Base-by-base conservation (phyloP, 2,797 vertebrate genomes). In the Nannoperca obscura region DNA sequence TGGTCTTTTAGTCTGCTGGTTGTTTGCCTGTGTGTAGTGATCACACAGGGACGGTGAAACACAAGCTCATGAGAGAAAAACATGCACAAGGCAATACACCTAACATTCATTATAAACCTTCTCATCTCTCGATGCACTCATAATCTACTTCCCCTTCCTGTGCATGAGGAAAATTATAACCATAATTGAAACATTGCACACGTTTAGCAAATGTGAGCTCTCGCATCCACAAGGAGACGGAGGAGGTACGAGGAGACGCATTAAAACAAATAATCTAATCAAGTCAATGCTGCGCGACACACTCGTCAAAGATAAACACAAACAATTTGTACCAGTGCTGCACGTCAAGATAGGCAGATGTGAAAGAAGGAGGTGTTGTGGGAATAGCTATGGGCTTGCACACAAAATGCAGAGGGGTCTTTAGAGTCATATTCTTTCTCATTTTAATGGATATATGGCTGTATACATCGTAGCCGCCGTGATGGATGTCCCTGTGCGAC, bases 151-250 rank as follows among this genome's bases (percentile, higher is more conserved):
- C 84, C 70, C 74, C 57, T 77, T 53, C 27, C 67, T 69, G 83
- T 27, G 63, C 71, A 82, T 20, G 55, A 86, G 81, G 70, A 78
- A 76, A 88, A 92, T 81, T 86, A 85, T 82, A 68, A 69, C 73
- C 53, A 74, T 85, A 91, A 90, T 90, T 91, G 81, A 91, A 93
- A 89, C 77, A 85, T 68, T 79, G 82, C 86, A 78, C 78, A 81
- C 79, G 80, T 84, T 86, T 78, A 72, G 76, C 81, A 83, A 88
- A 87, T 66, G 78, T 53, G 62, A 72, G 71, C 54, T 44, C 79
- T 34, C 84, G 80, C 82, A 83, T 71, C 76, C 82, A 60, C 80
- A 46, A 76, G 76, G 70, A 78, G 71, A 81, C 0, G n/a, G 74
- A 71, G 74, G 74, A 74, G 36, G 36, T 9, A 3, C 36, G 36